phyloP scores from a whole-genome alignment of 2,888 invertebrate genomes.

The Petrolisthes manimaculis region DNA sequence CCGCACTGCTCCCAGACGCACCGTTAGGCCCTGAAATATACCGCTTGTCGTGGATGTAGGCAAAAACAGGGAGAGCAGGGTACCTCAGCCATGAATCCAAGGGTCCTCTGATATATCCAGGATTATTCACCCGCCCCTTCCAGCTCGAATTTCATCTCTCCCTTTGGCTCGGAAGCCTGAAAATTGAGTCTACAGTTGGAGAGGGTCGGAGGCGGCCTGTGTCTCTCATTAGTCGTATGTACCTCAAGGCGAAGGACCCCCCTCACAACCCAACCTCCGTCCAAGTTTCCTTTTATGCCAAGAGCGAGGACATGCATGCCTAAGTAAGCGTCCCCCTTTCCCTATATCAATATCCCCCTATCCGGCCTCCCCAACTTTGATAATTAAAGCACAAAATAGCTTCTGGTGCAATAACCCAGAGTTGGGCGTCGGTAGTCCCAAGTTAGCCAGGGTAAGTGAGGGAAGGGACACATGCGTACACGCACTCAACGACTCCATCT shows the following conservation, averaged over 20 bases:
- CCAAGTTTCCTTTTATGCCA: slow-evolving; percentile 39
- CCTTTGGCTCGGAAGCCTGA: slow-evolving; percentile 42
- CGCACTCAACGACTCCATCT: slow-evolving; percentile 45
- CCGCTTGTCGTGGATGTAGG: neutral
- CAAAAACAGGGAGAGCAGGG: neutral
- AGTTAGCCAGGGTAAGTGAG: slow-evolving; percentile 51
- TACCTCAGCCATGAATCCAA: slow-evolving; percentile 21
- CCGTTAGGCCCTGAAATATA: neutral
- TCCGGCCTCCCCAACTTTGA: slow-evolving; percentile 53
- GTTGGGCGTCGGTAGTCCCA: slow-evolving; percentile 45
- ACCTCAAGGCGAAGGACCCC: slow-evolving; percentile 36
- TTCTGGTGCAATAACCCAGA: slow-evolving; percentile 52
- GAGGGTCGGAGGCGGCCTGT: slow-evolving; percentile 2
- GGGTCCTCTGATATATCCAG: slow-evolving; percentile 14
- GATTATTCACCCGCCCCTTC: slow-evolving; percentile 30
- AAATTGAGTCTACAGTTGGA: slow-evolving; percentile 37
- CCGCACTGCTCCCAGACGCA: slow-evolving; percentile 8
- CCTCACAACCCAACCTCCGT: slow-evolving; percentile 9
- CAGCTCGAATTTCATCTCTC: slow-evolving; percentile 43
- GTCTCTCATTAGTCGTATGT: slow-evolving; percentile 23
- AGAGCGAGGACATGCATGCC: slow-evolving; percentile 30
- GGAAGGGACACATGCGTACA: slow-evolving; percentile 53
- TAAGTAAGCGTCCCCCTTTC: slow-evolving; percentile 44
- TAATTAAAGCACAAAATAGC: slow-evolving; percentile 59
- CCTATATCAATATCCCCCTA: slow-evolving; percentile 50